Conservation (phyloP, 2,797 vertebrate species). For the Odontamblyopus rebecca region DNA sequence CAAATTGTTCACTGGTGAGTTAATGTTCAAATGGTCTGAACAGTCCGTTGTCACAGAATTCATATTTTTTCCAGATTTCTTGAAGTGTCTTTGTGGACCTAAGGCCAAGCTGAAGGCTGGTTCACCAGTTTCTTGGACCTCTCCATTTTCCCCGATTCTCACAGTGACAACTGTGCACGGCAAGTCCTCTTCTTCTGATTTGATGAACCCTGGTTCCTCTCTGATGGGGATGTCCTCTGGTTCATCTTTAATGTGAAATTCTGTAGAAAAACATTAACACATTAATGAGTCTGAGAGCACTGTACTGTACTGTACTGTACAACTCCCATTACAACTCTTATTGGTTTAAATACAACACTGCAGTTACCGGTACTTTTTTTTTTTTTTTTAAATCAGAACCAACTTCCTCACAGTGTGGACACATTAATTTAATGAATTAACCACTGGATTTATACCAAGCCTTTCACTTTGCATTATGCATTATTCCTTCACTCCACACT, state of each 20-base stretch:
- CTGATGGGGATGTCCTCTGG: neutral
- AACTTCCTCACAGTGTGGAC: too few relatives aligned
- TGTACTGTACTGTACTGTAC: neutral
- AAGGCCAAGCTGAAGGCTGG: neutral
- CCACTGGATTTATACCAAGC: too few relatives aligned
- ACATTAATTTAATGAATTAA: too few relatives aligned
- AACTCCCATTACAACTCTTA: too few relatives aligned
- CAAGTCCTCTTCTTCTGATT: neutral
- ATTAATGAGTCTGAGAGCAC: neutral
- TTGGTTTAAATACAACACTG: too few relatives aligned
- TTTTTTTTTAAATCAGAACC: too few relatives aligned
- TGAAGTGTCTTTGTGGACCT: neutral
- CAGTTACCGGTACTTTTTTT: too few relatives aligned
- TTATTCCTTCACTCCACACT: too few relatives aligned
- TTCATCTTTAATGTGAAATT: constrained; percentile 1
- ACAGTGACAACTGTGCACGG: neutral
- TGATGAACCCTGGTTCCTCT: neutral
- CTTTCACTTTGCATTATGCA: too few relatives aligned
- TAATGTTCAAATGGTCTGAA: neutral
- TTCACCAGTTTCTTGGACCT: neutral
- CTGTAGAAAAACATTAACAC: neutral
- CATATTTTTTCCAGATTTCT: neutral
- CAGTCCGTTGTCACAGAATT: neutral
- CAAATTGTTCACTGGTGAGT: neutral
- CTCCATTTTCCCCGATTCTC: constrained; percentile 6